Percentiles rank a stretch among this genome's conserved stretches.
Evolutionary conservation across 2,797 vertebrate species (phyloP).

Genomic region (Capromys pilorides): DNA sequence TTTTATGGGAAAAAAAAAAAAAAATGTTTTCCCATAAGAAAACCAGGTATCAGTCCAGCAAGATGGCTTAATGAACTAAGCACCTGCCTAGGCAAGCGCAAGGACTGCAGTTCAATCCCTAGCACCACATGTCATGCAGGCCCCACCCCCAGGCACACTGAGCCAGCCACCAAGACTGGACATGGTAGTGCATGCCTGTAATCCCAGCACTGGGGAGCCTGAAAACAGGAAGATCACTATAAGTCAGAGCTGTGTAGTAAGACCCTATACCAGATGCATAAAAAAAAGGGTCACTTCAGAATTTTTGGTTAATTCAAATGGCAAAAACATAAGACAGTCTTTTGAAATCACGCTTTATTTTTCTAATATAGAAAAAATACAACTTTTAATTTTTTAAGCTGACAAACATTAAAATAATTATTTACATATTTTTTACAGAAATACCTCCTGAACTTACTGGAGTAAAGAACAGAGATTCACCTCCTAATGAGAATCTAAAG

Average conservation of each 20-base stretch:
- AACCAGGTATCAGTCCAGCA: not conserved
- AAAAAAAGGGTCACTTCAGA: not conserved
- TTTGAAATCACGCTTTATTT: slow-evolving; percentile 18
- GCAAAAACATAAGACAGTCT: slow-evolving; percentile 38
- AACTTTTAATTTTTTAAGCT: slow-evolving; percentile 51
- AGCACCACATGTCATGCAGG: too few relatives aligned
- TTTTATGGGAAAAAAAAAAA: too few relatives aligned
- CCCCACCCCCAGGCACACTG: too few relatives aligned
- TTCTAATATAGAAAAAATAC: slow-evolving; percentile 39
- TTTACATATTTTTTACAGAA: slow-evolving; percentile 81
- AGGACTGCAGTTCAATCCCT: too few relatives aligned
- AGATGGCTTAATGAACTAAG: too few relatives aligned
- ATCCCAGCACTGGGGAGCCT: too few relatives aligned
- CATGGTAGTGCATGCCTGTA: too few relatives aligned
- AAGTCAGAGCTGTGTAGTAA: too few relatives aligned
- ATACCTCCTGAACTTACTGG: slow-evolving; percentile 82
- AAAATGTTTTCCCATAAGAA: slow-evolving; percentile 1
- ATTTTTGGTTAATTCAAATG: slow-evolving; percentile 45
- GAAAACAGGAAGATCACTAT: too few relatives aligned
- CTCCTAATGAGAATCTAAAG: slow-evolving; percentile 84
- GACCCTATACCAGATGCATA: too few relatives aligned
- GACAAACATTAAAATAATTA: slow-evolving; percentile 58
- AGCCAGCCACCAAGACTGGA: too few relatives aligned
- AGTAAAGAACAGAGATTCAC: slow-evolving; percentile 77
- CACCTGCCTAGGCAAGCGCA: too few relatives aligned